phyloP scores from a whole-genome alignment of 2,797 vertebrate genomes.

The Triplophysa bombifrons region DNA sequence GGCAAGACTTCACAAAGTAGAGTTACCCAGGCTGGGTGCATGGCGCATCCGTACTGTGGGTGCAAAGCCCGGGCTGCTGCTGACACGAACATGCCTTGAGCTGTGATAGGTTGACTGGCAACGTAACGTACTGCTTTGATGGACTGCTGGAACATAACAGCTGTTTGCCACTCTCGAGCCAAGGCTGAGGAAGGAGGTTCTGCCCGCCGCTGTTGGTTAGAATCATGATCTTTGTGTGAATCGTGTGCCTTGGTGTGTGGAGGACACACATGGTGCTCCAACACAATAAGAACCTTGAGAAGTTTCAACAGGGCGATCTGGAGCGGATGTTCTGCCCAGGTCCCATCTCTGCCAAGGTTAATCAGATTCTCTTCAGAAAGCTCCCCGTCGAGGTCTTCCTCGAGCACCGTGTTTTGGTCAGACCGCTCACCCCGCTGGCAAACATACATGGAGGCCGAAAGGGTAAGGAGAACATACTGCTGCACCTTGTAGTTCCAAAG shows the following conservation, averaged over 20 bases:
- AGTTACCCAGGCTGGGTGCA: constrained; percentile 95
- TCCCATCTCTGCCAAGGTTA: constrained; percentile 78
- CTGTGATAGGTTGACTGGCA: constrained; percentile 88
- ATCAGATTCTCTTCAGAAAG: constrained; percentile 88
- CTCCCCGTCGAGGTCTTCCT: constrained; percentile 59
- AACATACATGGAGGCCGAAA: constrained; percentile 91
- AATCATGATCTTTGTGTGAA: constrained; percentile 51
- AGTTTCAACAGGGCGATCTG: constrained; percentile 95
- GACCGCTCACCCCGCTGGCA: constrained; percentile 79
- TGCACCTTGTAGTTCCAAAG: constrained; percentile 87
- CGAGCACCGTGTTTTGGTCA: constrained; percentile 48
- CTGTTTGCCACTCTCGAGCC: constrained; percentile 90
- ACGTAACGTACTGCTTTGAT: constrained; percentile 90
- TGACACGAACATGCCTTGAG: constrained; percentile 93
- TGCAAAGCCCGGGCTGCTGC: constrained; percentile 90
- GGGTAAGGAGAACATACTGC: constrained; percentile 87
- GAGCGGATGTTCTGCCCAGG: constrained; percentile 90
- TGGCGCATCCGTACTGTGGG: constrained; percentile 88
- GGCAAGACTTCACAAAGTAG: constrained; percentile 88
- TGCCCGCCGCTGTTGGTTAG: constrained; percentile 72
- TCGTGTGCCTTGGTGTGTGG: constrained; percentile 17
- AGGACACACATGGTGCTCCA: constrained; percentile 85
- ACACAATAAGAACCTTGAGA: constrained; percentile 88
- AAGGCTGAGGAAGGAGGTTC: constrained; percentile 67
- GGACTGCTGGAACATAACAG: constrained; percentile 91